Percentiles rank a stretch among this genome's conserved stretches.
Evolutionary conservation across 2,113 vertebrate species (phyloP).

Genomic region (Ancistrus triradiatus): DNA sequence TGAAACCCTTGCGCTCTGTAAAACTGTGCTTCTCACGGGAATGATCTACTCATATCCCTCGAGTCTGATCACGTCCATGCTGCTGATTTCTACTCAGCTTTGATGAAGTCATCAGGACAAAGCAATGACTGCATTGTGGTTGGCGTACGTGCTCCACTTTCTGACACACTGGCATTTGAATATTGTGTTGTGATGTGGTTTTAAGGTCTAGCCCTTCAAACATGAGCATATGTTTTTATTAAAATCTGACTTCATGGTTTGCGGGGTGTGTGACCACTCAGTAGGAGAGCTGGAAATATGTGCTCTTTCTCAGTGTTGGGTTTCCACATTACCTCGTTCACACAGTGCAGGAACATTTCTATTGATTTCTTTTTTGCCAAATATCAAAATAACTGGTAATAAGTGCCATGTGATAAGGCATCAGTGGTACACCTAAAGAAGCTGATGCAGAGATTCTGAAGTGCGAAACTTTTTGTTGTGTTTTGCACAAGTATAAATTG

Average conservation of each 20-base stretch:
- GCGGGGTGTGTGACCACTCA: background rate
- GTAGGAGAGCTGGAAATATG: background rate
- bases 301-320: background rate
- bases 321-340: background rate
- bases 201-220: background rate
- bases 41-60: conserved; percentile 15
- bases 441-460: no score
- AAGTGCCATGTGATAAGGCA: no score
- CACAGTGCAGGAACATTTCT: background rate
- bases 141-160: conserved; percentile 1
- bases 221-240: background rate
- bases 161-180: conserved; percentile 30
- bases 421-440: no score
- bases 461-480: no score
- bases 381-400: no score
- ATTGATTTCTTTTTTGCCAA: no score
- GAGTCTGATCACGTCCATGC: conserved; percentile 17
- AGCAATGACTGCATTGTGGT: conserved; percentile 1
- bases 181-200: background rate
- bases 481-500: no score
- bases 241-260: background rate
- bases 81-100: conserved; percentile 23
- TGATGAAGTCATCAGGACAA: background rate
- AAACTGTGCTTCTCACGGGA: background rate
- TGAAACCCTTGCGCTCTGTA: background rate